Base-by-base conservation (phyloP, 2,797 vertebrate species). In the Thamnophis elegans region DNA sequence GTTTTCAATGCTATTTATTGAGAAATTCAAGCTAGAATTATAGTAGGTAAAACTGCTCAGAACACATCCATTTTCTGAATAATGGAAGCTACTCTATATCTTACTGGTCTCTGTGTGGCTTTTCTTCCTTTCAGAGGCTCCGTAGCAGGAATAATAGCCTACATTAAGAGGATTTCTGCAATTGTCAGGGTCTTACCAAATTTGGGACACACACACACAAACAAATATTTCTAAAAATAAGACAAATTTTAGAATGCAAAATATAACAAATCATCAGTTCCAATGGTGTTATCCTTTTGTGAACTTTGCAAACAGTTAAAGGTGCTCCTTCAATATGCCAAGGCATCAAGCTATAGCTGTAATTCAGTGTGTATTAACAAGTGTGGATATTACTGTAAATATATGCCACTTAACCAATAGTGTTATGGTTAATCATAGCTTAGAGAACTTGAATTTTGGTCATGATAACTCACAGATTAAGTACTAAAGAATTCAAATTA, bases 331-430 rank as follows among this genome's bases (percentile, higher is more conserved):
- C 36, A 60, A 62, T 60, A 18, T 88, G n/a, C 16, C 18, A 93
- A 55, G 28, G 51, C 42, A 87, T 53, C 78, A 54, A 60, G 16
- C 85, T 91, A 91, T 51, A 73, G 16, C 32, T 88, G 13, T 18
- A 89, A 22, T 82, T 85, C 42, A 59, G 12, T n/a, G 59, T 88
- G 22, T 28, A 3, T 55, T 89, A 85, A 91, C 47, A 89, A 91
- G 51, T 58, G 25, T 91, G 65, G 51, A 32, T 93, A 86, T 88
- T n/a, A 47, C 65, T 62, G 12, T 91, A 85, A 32, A 56, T 85
- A 62, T 25, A 85, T 73, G n/a, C 32, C 88, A 93, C 58, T 88
- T 93, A 91, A 54, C 56, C 55, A 62, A 26, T 85, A 93, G 55
- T 55, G 56, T 55, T 88, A 56, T 65, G 51, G 32, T 88, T 93